Percentiles rank a stretch among this genome's conserved stretches.
These are phyloP conservation scores for Tetragnatha versicolor DNA, from an alignment of 1,140 invertebrate species.

Conservation along the genomic window DNA sequence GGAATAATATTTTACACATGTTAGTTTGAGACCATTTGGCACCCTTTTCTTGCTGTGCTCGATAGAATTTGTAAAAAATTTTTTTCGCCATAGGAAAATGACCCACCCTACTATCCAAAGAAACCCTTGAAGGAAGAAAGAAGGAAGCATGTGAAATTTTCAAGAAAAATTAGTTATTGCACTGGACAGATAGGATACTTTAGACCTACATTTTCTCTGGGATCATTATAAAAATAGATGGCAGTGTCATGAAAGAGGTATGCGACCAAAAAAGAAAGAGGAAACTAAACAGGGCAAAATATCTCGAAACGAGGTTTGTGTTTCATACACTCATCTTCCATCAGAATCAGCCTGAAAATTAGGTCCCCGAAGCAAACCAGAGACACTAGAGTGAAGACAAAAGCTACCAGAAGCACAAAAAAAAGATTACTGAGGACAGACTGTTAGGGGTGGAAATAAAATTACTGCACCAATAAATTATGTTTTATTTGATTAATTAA, in stretches of 20 bases:
- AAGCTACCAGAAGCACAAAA: too few relatives aligned
- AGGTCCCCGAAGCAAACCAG: too few relatives aligned
- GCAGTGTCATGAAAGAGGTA: background rate
- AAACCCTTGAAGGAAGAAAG: background rate
- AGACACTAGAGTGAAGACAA: too few relatives aligned
- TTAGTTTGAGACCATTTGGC: too few relatives aligned
- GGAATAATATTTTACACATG: too few relatives aligned
- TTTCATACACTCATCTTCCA: background rate
- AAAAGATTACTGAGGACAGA: background rate
- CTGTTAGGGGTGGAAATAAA: background rate
- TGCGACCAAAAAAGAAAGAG: background rate
- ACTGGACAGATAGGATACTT: background rate
- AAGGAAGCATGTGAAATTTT: background rate
- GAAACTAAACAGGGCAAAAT: background rate
- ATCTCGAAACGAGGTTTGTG: background rate
- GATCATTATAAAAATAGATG: background rate
- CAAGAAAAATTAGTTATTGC: background rate
- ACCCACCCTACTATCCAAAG: background rate
- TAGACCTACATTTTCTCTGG: background rate
- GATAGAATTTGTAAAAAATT: too few relatives aligned
- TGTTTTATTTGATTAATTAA: background rate
- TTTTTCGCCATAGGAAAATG: too few relatives aligned
- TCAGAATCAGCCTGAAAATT: too few relatives aligned
- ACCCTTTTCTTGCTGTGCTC: too few relatives aligned
- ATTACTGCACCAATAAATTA: background rate